Conservation (phyloP, 2,888 invertebrate genomes). For the Rambutsinella grinnellia region DNA sequence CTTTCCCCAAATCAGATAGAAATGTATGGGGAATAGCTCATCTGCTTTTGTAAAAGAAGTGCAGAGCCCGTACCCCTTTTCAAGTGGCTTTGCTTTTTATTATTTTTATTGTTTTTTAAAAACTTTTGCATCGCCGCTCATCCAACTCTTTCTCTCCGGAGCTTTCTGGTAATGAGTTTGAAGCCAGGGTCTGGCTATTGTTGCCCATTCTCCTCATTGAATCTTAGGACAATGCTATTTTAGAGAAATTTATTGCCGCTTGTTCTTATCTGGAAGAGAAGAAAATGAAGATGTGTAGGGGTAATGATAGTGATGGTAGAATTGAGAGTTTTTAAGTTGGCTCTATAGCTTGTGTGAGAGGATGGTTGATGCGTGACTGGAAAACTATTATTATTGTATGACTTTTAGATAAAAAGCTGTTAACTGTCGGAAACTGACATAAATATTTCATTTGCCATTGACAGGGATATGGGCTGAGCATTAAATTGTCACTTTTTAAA, state of each 20-base stretch:
- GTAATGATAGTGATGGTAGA: not conserved
- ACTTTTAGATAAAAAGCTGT: slow-evolving; percentile 58
- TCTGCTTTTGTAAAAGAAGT: not conserved
- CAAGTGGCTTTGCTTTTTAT: slow-evolving; percentile 35
- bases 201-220: slow-evolving; percentile 27
- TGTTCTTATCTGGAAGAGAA: not conserved
- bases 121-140: slow-evolving; percentile 24
- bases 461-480: slow-evolving; percentile 59
- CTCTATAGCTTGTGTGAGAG: too few species aligned
- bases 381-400: slow-evolving; percentile 57
- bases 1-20: too few species aligned
- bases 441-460: slow-evolving; percentile 60
- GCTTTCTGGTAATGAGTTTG: slow-evolving; percentile 45
- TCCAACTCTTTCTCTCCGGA: slow-evolving; percentile 6
- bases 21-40: too few species aligned
- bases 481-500: slow-evolving; percentile 59
- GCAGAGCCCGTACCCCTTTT: slow-evolving; percentile 5
- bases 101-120: slow-evolving; percentile 42
- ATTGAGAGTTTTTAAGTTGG: not conserved
- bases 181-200: slow-evolving; percentile 28
- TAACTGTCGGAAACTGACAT: slow-evolving; percentile 60
- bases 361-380: slow-evolving; percentile 53
- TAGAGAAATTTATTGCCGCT: not conserved
- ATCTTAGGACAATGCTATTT: slow-evolving; percentile 3
- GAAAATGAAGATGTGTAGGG: not conserved